Evolutionary conservation across 2,888 invertebrate genomes (phyloP), one percentile per base, ranked within the genome.

Genomic region (Rhagium mordax): DNA sequence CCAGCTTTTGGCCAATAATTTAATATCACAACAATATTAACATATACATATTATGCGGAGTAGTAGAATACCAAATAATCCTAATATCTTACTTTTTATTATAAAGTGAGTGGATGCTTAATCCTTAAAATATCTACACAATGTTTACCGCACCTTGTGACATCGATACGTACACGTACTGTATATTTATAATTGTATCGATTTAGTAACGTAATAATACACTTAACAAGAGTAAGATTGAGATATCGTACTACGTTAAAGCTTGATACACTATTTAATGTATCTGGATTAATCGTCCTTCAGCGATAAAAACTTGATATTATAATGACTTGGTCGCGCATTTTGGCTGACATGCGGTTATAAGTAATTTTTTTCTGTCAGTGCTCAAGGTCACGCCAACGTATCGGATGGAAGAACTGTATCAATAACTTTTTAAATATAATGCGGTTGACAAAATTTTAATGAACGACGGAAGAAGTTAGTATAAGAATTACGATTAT

Each of bases 211-310:
- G n/a, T n/a, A 41, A 4, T 41, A n/a, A 41, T 3, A 10, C n/a
- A 41, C 5, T 3, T 41, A 41, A 41, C 41, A 41, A 41, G n/a
- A 41, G 5, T 3, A 41, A 41, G n/a, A 41, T n/a, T 41, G 41
- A 13, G 41, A 41, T 41, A 41, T 4, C n/a, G 0, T 13, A 41
- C n/a, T 41, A 41, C 41, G 41, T 24, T 24, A 24, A 15, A 13
- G n/a, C n/a, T 41, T 41, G 41, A n/a, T 41, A 41, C n/a, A 13
- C 41, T 41, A 41, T 41, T 41, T 10, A 41, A 41, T 57, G 24
- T 24, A 57, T 57, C 55, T 57, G n/a, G 55, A 27, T 57, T 27
- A 57, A 6, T 55, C 55, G 55, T 55, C 55, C 55, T 55, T 55
- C 13, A n/a, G n/a, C 55, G 27, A 57, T 8, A 24, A 57, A 27